These are phyloP conservation scores for Chromobotia macracanthus DNA, from an alignment of 2,797 vertebrate species.

Conservation along the genomic window DNA sequence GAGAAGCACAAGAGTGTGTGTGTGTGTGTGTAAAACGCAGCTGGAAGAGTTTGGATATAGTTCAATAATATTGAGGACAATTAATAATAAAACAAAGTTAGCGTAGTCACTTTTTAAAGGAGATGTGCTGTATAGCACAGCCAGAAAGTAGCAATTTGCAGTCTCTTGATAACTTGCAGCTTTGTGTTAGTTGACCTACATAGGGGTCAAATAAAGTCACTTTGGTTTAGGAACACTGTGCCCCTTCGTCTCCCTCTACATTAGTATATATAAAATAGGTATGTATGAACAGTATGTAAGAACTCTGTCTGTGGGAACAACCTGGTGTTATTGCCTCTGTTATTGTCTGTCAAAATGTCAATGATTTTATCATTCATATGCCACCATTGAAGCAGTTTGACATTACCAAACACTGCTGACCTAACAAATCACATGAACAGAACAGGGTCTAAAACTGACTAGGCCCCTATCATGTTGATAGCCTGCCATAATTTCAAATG, in stretches of 20 bases:
- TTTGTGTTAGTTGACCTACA: background rate
- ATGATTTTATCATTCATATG: background rate
- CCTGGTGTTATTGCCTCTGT: background rate
- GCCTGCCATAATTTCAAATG: background rate
- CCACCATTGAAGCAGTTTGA: background rate
- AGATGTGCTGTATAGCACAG: no score
- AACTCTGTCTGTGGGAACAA: background rate
- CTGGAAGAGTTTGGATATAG: background rate
- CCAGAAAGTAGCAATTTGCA: background rate
- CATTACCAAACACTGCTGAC: background rate
- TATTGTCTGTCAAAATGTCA: slow-evolving; percentile 12
- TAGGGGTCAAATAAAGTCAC: slow-evolving; percentile 3
- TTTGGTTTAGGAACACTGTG: no score
- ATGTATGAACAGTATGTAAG: slow-evolving; percentile 3
- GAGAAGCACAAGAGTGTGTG: background rate
- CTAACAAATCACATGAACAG: background rate
- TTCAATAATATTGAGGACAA: background rate
- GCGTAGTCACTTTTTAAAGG: no score
- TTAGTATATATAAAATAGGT: background rate
- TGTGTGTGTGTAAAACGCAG: background rate
- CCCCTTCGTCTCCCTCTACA: background rate
- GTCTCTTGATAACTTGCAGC: background rate
- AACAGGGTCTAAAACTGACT: background rate
- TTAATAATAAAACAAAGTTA: background rate
- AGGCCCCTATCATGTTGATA: background rate